phyloP scores from a whole-genome alignment of 2,113 vertebrate species.

The Oreochromis niloticus region DNA sequence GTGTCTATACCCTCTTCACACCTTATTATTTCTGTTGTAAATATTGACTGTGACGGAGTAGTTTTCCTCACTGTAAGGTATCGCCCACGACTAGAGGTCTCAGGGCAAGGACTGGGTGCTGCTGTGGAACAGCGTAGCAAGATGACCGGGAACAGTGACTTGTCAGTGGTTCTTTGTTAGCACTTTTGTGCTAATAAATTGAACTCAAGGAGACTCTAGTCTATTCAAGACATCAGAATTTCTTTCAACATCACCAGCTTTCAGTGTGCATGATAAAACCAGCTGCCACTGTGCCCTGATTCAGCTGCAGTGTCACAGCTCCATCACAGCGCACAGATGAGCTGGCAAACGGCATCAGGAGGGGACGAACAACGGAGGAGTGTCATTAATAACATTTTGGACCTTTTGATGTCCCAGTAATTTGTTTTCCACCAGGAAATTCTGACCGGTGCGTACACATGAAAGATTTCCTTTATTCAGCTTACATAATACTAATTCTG shows the following conservation, averaged over 20 bases:
- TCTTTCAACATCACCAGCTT: neutral
- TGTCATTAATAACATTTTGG: neutral
- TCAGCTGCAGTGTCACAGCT: neutral
- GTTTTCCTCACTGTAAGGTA: neutral
- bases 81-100: neutral
- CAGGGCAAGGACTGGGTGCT: neutral
- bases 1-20: neutral
- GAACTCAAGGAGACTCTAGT: neutral
- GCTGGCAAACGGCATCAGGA: neutral
- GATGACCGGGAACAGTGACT: neutral
- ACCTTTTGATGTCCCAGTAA: neutral
- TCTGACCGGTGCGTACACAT: neutral
- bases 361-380: neutral
- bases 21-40: neutral
- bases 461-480: neutral
- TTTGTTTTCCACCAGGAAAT: neutral
- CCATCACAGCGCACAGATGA: neutral
- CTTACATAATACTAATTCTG: slow-evolving; percentile 16
- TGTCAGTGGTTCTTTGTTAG: neutral
- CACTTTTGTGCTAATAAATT: neutral
- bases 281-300: neutral
- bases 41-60: neutral
- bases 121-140: neutral
- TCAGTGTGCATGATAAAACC: neutral
- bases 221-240: neutral